Percentiles rank a stretch among this genome's conserved stretches.
Conservation (phyloP, 1,140 invertebrate genomes). For the Armadillidium nasatum region DNA sequence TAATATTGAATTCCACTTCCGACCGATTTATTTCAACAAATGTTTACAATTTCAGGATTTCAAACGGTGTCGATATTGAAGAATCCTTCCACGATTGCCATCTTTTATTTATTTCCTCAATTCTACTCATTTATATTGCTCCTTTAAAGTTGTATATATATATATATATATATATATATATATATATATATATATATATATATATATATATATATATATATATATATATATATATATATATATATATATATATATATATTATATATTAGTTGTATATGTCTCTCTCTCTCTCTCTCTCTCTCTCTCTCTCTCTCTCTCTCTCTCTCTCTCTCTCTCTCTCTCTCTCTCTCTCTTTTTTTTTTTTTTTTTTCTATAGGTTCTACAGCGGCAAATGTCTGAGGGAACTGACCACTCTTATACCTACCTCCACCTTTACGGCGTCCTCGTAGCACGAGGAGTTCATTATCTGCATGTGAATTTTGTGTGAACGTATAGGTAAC, state of each 20-base stretch:
- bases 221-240: slow-evolving; percentile 6
- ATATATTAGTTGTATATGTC: neutral
- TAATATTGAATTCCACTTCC: neutral
- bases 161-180: slow-evolving; percentile 6
- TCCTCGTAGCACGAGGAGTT: no score
- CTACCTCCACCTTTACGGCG: no score
- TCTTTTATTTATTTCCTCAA: neutral
- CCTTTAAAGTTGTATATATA: neutral
- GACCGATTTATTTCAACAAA: neutral
- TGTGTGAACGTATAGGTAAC: no score
- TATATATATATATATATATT: slow-evolving; percentile 6
- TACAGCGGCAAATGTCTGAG: no score
- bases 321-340: no score
- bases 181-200: no score
- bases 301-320: no score
- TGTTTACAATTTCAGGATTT: neutral
- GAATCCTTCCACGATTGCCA: neutral
- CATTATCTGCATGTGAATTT: no score
- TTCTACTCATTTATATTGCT: neutral
- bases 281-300: no score
- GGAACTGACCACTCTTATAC: no score
- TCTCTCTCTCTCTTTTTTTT: no score
- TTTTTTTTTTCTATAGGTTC: no score
- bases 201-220: slow-evolving; percentile 6
- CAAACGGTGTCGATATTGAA: neutral